Base-by-base conservation (phyloP, 2,888 invertebrate genomes). In the Macaria notata region DNA sequence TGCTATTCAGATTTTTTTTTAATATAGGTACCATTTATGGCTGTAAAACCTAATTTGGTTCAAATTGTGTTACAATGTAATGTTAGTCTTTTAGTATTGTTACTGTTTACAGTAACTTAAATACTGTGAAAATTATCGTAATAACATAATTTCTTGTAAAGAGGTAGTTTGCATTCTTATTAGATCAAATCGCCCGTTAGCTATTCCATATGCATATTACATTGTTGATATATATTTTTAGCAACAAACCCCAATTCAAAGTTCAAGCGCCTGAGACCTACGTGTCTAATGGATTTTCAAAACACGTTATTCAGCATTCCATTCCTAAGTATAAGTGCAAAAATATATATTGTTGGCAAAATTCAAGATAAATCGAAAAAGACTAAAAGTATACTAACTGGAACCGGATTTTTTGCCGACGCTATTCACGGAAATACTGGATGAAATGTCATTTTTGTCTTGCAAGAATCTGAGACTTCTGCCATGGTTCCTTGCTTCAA, bases 401-500 rank as follows among this genome's bases (percentile, higher is more conserved):
- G 79, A 78, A 50, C 70, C 77, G 9, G 86, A 80, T 72, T 89
- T 92, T 48, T 92, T 92, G 43, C 93, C 93, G 47, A 94, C 92
- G 39, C 93, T 93, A 70, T 94, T 94, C 4, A 93, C 93, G 62
- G 94, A 94, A 48, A 94, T 77, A 7, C 93, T 93, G 0, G 93
- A 92, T 0, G 93, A 82, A 9, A 93, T 90, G 64, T 94, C 94
- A 63, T 91, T 91, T 65, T 88, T 81, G 7, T 83, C 81, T 48
- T 79, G 75, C 29, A 91, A 60, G n/a, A 83, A 68, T 60, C 81
- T 87, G 1, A 92, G 58, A 63, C 88, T 88, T 71, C 92, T 76
- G 48, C 84, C 82, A 70, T 93, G 83, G 75, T 92, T 81, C 69
- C 93, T 76, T 44, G 92, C 92, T 75, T 93, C 93, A 59, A 93